Base-by-base conservation (phyloP, 2,888 invertebrate species). In the Watsonalla cultraria region DNA sequence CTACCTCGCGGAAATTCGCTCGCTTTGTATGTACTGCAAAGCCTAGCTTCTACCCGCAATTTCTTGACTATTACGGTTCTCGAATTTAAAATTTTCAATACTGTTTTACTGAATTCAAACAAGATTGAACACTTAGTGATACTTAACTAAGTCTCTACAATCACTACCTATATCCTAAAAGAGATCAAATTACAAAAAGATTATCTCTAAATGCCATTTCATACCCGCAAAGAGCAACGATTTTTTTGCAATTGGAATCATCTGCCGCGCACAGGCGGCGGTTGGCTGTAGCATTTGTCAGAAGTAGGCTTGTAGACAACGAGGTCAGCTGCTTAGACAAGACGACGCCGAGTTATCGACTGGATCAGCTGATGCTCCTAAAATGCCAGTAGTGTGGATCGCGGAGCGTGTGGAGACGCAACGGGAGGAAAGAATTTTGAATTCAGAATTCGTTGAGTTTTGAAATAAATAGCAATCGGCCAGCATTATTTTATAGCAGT, bases 311-410 rank as follows among this genome's bases (percentile, higher is more conserved):
- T 74, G 66, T 62, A 75, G 78, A 83, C 82, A 86, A 80, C 77
- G 85, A 76, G 89, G 88, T 87, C 87, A 84, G 69, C 70, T 68
- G 68, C 67, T 72, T 74, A 89, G 89, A 88, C 89, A 71, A 80
- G 82, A 74, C 84, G 90, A 74, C 90, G 90, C 90, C 90, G 76
- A 64, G 78, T 62, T 89, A 90, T 90, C 85, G 90, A 89, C 83
- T 64, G 68, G 63, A 83, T 80, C 86, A 86, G 86, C 87, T 86
- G 86, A 87, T 87, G 73, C 73, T 70, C 66, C 49, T 75, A 78
- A 78, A 76, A 78, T 78, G 77, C 84, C 73, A 84, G 86, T 82
- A 74, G 77, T 67, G 70, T 69, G 66, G 72, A 70, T 42, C 42
- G 72, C 70, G 74, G 60, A 62, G 70, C 69, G 71, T 66, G 64